Conservation (phyloP, 1,140 invertebrate genomes). For the Orius insidiosus region DNA sequence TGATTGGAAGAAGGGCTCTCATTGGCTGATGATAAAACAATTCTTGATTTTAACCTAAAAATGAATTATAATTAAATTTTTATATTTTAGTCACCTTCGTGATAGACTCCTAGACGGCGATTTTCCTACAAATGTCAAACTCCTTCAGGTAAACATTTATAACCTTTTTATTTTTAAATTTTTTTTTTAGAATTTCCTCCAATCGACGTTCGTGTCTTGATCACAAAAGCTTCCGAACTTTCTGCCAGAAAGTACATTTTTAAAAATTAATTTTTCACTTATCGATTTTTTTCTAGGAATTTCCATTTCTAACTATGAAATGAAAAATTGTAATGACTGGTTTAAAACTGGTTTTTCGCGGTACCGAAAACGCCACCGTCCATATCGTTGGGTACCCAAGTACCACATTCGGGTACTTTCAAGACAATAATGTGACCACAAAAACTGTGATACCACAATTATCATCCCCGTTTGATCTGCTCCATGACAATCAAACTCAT, state of each 20-base stretch:
- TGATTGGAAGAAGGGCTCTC: too few species aligned
- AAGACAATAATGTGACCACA: too few species aligned
- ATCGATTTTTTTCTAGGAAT: slow-evolving; percentile 1
- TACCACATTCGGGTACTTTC: too few species aligned
- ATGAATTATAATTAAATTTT: slow-evolving; percentile 9
- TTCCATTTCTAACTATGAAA: too few species aligned
- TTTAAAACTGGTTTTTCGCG: too few species aligned
- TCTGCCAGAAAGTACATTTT: slow-evolving; percentile 20
- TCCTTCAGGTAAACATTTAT: slow-evolving; percentile 27
- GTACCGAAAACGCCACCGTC: too few species aligned
- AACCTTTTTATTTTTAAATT: slow-evolving; percentile 1
- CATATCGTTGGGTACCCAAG: too few species aligned
- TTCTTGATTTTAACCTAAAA: slow-evolving; percentile 8
- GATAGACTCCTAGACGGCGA: slow-evolving; percentile 67
- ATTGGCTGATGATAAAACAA: too few species aligned
- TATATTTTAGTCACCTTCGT: slow-evolving; percentile 49
- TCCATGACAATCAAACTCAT: too few species aligned
- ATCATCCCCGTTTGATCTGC: too few species aligned
- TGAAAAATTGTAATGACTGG: too few species aligned
- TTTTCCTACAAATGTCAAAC: slow-evolving; percentile 81
- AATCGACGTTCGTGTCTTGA: slow-evolving; percentile 50
- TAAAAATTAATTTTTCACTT: background rate
- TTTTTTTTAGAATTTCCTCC: slow-evolving; percentile 51
- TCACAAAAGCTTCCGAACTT: slow-evolving; percentile 41
- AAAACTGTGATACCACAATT: too few species aligned